Evolutionary conservation across 1,140 invertebrate species (phyloP), one percentile per base, ranked within the genome.

Genomic region (Drosophila bocki): DNA sequence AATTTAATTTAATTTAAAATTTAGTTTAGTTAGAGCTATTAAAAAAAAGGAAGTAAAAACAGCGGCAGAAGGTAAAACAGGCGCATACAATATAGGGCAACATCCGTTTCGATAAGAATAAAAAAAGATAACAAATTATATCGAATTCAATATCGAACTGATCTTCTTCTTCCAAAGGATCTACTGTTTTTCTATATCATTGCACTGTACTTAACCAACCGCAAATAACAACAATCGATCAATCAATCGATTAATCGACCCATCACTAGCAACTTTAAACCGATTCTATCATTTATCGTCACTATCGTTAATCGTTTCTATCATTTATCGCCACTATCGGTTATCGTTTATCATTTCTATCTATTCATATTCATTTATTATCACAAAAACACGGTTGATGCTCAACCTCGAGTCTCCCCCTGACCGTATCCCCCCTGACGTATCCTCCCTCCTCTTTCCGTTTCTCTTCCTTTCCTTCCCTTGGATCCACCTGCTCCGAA

Each of bases 351-450:
- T 58, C 60, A 22, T 47, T 72, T 50, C 69, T 53, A 69, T 53
- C 62, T 69, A 70, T 70, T 70, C 80, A 76, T 83, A 83, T 83
- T 83, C 80, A 83, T 57, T 79, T 80, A 87, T 87, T 56, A 87
- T 87, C 83, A 87, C 83, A 87, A 87, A 86, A 50, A 65, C 65
- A 63, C 67, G 63, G 76, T 78, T 87, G 62, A 26, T 47, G 17
- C 12, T 65, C 29, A 64, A 42, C 48, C 29, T 33, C 32, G 44
- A 11, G 0, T 17, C 51, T 29, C 41, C 42, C 63, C 47, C 29
- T 12, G 15, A 15, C 32, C 74, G 29, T 33, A 45, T 5, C 2
- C 42, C 53, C 47, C 17, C 26, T 22, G 22, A 2, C 22, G 22
- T 2, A 22, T 22, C 22, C 22, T 22, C 22, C 22, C 22, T 22